Evolutionary conservation across 2,888 invertebrate genomes (phyloP), one percentile per base, ranked within the genome.

Genomic region (Napeogenes sylphis): DNA sequence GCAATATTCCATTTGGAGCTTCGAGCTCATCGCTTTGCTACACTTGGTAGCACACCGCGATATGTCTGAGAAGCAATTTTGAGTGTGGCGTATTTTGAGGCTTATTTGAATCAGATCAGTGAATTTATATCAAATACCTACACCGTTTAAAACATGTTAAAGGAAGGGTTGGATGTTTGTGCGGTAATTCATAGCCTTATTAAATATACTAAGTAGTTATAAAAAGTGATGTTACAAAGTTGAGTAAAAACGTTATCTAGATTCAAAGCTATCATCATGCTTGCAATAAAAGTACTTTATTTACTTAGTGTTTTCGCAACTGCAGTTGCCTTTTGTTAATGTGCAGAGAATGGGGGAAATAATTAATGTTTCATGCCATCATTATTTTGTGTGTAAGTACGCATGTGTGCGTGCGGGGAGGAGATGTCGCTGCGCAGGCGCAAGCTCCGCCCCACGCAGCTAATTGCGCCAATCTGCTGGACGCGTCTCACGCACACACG

Each of bases 401-500:
- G 70, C 61, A 66, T 73, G 81, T 77, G 71, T 67, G 74, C 70
- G 70, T 68, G 72, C 73, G 81, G 83, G 81, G 87, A 78, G 83
- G 87, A 85, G 81, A 87, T 90, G 89, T 90, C 90, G 82, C 82
- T 71, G 79, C 85, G 86, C 83, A 73, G 73, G 79, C 88, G 84
- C 85, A 84, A 77, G 85, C 86, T 83, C 83, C 88, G 85, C 88
- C 89, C 83, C 77, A 77, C 77, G 72, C 75, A 72, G 75, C 85
- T 89, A 90, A 90, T 90, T 90, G 89, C 90, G 81, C 90, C 90
- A 90, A 90, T 90, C 90, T 85, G 85, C 78, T 84, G 73, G 75
- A 73, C 73, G 77, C 75, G 68, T 66, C 75, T 75, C 79, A 83
- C 85, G 79, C 87, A 84, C 85, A 83, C 87, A 75, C 77, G 69